Percentiles rank a stretch among this genome's conserved stretches.
Evolutionary conservation across 2,113 vertebrate genomes (phyloP).

Genomic region (Chloropsis cyanopogon): DNA sequence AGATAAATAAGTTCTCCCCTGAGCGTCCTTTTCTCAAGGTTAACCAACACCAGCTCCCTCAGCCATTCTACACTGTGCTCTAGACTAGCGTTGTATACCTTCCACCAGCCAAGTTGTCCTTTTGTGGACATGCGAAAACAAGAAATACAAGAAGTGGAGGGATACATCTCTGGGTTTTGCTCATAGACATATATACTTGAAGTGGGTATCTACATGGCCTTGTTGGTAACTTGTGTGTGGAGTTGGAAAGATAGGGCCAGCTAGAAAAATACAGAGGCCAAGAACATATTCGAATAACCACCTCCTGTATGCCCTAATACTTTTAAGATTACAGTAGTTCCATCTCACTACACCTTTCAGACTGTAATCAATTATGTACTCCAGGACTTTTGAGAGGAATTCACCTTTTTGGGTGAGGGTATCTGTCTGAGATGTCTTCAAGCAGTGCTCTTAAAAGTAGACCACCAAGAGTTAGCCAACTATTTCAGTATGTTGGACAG

Average conservation of each 20-base stretch:
- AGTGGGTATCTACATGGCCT: neutral
- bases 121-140: neutral
- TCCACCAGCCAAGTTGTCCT: neutral
- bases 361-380: neutral
- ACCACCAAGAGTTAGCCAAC: neutral
- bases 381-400: neutral
- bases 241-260: neutral
- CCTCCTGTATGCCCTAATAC: neutral
- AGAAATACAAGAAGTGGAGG: neutral
- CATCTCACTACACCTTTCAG: neutral
- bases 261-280: neutral
- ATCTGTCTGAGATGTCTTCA: neutral
- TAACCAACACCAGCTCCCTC: neutral
- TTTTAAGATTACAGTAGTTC: neutral
- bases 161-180: neutral
- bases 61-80: neutral
- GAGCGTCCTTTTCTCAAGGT: neutral
- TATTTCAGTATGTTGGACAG: neutral
- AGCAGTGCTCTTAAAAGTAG: neutral
- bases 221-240: neutral
- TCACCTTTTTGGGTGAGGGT: neutral
- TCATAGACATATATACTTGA: neutral
- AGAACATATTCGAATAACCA: neutral
- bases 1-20: neutral
- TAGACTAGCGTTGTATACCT: neutral